These are phyloP conservation scores for Syngnathoides biaculeatus DNA, from an alignment of 2,113 vertebrate genomes.

Conservation along the genomic window DNA sequence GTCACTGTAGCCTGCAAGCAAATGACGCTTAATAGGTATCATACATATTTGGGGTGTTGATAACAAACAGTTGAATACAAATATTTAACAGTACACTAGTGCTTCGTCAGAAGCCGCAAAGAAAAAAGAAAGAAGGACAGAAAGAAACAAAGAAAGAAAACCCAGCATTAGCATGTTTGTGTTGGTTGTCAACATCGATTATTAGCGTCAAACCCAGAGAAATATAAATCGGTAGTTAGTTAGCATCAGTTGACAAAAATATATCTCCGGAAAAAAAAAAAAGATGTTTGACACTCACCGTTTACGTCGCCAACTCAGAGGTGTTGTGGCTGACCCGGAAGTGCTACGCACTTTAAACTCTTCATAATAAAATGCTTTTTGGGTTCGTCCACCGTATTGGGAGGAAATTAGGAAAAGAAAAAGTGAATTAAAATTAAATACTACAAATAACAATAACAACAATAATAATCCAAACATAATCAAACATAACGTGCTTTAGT, in stretches of 20 bases:
- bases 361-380: constrained; percentile 42
- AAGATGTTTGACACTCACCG: constrained; percentile 15
- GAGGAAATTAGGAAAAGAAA: too few species aligned
- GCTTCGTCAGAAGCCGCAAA: too few species aligned
- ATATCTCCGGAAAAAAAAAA: not conserved
- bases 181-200: not conserved
- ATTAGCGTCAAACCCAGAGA: not conserved
- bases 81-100: not conserved
- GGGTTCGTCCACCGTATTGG: too few species aligned
- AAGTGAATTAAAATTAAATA: not conserved
- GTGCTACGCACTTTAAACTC: not conserved
- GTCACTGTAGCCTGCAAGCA: not conserved
- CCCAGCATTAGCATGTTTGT: not conserved
- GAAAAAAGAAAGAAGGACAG: too few species aligned
- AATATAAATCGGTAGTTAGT: not conserved
- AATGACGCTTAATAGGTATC: not conserved
- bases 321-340: constrained; percentile 35
- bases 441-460: too few species aligned
- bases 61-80: not conserved
- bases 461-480: not conserved
- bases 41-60: not conserved
- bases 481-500: too few species aligned
- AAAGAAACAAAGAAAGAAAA: too few species aligned
- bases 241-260: not conserved
- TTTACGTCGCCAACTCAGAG: constrained; percentile 24